Evolutionary conservation across 2,888 invertebrate species (phyloP).

Genomic region (Epistrophella euchroma): DNA sequence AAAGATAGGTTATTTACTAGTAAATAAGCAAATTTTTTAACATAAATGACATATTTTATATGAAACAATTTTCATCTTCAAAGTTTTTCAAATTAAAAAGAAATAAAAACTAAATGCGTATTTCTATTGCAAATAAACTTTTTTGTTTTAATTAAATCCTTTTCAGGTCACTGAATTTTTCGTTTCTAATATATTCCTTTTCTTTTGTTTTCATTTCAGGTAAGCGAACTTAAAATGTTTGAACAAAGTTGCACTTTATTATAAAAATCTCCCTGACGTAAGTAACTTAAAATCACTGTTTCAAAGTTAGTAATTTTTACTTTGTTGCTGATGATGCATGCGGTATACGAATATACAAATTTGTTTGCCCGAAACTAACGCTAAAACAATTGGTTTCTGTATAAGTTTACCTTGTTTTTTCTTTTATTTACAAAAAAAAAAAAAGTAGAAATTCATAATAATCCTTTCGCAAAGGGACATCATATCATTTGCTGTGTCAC

Average conservation of each 20-base stretch:
- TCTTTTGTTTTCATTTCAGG: conserved; percentile 60
- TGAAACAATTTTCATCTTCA: no score
- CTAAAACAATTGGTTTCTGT: conserved; percentile 30
- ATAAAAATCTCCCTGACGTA: conserved; percentile 33
- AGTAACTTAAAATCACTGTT: conserved; percentile 34
- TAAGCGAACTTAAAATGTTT: conserved; percentile 48
- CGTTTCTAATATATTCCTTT: conserved; percentile 16
- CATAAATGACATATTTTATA: no score
- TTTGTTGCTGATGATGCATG: conserved; percentile 47
- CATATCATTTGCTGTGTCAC: conserved; percentile 37
- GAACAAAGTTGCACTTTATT: conserved; percentile 35
- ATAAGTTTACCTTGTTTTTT: background rate
- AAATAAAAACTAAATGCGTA: no score
- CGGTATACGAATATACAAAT: conserved; percentile 15
- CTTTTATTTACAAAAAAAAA: background rate
- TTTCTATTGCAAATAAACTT: background rate
- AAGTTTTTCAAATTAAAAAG: no score
- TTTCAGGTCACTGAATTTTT: conserved; percentile 11
- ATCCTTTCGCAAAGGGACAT: conserved; percentile 45
- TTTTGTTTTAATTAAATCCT: conserved; percentile 4
- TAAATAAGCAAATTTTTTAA: no score
- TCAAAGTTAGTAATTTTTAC: conserved; percentile 25
- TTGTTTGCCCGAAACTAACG: conserved; percentile 22
- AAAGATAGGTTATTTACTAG: no score
- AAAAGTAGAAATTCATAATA: conserved; percentile 56